Base-by-base conservation (phyloP, 1,140 invertebrate genomes). In the Ganaspis sp. region DNA sequence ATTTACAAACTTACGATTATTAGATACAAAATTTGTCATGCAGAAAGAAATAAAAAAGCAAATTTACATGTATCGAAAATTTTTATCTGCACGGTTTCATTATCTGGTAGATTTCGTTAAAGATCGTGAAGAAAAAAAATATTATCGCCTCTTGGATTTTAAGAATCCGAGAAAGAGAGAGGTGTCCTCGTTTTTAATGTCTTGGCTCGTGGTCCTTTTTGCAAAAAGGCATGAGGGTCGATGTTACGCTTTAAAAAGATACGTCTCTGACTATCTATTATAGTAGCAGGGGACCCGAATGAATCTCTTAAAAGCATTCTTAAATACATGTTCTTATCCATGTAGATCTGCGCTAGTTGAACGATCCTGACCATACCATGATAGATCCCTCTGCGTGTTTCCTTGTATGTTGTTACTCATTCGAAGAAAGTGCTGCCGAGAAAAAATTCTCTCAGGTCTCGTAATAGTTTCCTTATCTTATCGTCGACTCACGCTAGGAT, bases 221-320 rank as follows among this genome's bases (percentile, higher is more conserved):
- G 21, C 21, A 58, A 64, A 29, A 34, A 64, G 29, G 26, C 26
- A 64, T 64, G 23, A 64, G 58, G 58, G 58, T 64, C 58, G 26
- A 34, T 64, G 58, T 64, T 64, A 64, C 15, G 58, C 12, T 64
- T 34, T n/a, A 29, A 12, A n/a, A 64, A 64, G 58, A 64, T 29
- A 58, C 11, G 12, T 29, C 87, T 85, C 79, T 84, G 72, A 81
- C 84, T 78, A 72, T 83, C 87, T 87, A 87, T 89, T 88, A 88
- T 64, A 72, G 70, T 72, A 72, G 37, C 15, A 49, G 26, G 26
- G 21, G 42, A 49, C 42, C 11, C 21, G 38, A 45, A 72, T 45
- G 80, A 79, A 75, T 79, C 74, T 71, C 79, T 81, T 88, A 88
- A 90, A 88, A 90, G 88, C 88, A 86, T 90, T 90, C 81, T 87